A percentile compares a stretch with the other conserved stretches of the same genome.
Conservation (phyloP, 1,140 invertebrate species). For the Neodiprion virginianus region DNA sequence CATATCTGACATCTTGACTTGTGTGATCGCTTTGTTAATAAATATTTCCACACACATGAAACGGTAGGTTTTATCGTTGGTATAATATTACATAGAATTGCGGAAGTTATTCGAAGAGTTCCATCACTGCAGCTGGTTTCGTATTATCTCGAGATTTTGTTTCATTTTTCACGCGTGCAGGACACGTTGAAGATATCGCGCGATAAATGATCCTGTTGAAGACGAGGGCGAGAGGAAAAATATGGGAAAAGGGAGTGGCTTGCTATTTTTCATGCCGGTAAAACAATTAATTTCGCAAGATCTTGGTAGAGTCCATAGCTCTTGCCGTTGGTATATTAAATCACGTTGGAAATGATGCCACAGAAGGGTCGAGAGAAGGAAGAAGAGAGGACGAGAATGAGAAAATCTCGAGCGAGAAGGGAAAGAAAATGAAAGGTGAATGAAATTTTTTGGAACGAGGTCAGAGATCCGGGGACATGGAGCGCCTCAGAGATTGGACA, state of each 20-base stretch:
- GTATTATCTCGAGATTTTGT: background rate
- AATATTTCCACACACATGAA: no score
- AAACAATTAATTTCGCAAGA: conserved; percentile 6
- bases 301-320: background rate
- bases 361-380: no score
- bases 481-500: no score
- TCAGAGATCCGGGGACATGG: no score
- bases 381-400: background rate
- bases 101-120: background rate
- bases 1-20: no score
- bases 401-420: background rate
- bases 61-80: no score
- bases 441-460: background rate
- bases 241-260: conserved; percentile 4
- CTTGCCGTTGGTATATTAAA: background rate
- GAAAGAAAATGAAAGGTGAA: background rate
- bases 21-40: no score
- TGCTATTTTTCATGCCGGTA: conserved; percentile 2
- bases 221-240: background rate
- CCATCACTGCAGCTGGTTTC: background rate
- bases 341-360: background rate
- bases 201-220: conserved; percentile 1
- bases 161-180: conserved; percentile 4
- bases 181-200: conserved; percentile 7
- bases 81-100: no score